Evolutionary conservation across 2,888 invertebrate species (phyloP).

Genomic region (Eledone cirrhosa): DNA sequence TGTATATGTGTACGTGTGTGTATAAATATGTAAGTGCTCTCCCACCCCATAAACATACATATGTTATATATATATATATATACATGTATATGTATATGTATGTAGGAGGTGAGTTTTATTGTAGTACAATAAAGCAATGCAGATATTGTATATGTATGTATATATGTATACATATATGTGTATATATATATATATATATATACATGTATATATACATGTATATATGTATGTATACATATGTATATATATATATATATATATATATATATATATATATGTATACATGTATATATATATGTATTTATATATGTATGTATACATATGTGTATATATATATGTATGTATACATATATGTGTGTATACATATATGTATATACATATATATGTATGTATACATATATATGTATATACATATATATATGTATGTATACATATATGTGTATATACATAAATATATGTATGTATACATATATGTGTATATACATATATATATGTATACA

Average conservation of each 20-base stretch:
- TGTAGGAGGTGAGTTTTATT: no score
- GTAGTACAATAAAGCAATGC: conserved; percentile 5
- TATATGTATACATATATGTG: not conserved
- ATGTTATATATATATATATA: no score
- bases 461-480: not conserved
- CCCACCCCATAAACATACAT: no score
- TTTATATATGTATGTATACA: not conserved
- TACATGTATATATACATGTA: not conserved
- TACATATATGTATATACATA: not conserved
- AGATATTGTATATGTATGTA: not conserved
- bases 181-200: not conserved
- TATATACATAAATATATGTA: not conserved
- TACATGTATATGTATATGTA: no score
- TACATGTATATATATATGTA: not conserved
- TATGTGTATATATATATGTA: not conserved
- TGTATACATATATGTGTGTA: not conserved
- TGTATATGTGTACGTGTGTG: not conserved
- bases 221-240: not conserved
- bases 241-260: not conserved
- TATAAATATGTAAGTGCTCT: not conserved
- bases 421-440: not conserved
- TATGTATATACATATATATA: not conserved
- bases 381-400: not conserved
- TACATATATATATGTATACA: not conserved
- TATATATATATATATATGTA: not conserved